A percentile compares a stretch with the other conserved stretches of the same genome.
Conservation (phyloP, 2,888 invertebrate genomes). For the Idaea biselata region DNA sequence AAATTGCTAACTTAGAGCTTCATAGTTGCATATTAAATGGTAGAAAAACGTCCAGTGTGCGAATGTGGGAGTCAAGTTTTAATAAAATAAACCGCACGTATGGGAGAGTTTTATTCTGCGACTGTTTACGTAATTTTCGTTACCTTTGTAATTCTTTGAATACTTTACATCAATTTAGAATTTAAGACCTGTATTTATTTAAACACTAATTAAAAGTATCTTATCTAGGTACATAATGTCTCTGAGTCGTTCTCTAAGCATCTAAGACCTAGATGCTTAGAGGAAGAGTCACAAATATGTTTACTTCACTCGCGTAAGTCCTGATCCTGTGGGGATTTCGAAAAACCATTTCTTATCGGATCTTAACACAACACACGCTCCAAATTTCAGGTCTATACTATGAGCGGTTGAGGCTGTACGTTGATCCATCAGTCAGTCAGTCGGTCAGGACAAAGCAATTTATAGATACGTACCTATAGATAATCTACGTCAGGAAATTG, state of each 20-base stretch:
- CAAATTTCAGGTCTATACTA: too few species aligned
- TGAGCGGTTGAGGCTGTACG: too few species aligned
- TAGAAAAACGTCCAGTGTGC: constrained; percentile 41
- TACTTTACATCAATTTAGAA: not conserved
- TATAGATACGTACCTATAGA: not conserved
- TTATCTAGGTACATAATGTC: not conserved
- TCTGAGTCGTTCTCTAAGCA: not conserved
- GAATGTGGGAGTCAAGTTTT: constrained; percentile 41
- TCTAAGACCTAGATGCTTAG: not conserved
- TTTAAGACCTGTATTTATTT: not conserved
- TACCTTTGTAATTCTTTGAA: not conserved
- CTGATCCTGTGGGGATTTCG: too few species aligned
- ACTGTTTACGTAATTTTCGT: constrained; percentile 8
- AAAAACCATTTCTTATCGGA: too few species aligned
- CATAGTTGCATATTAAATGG: constrained; percentile 52
- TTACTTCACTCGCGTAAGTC: too few species aligned
- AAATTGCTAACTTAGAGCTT: constrained; percentile 58
- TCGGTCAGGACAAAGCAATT: not conserved
- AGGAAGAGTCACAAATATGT: too few species aligned
- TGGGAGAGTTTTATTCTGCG: constrained; percentile 16
- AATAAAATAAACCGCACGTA: constrained; percentile 43
- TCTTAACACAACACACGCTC: too few species aligned
- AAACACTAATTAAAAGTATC: constrained; percentile 6
- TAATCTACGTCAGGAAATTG: constrained; percentile 1
- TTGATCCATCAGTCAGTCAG: too few species aligned